A percentile compares a stretch with the other conserved stretches of the same genome.
Conservation (phyloP, 2,113 vertebrate species). For the Cichladusa arquata region DNA sequence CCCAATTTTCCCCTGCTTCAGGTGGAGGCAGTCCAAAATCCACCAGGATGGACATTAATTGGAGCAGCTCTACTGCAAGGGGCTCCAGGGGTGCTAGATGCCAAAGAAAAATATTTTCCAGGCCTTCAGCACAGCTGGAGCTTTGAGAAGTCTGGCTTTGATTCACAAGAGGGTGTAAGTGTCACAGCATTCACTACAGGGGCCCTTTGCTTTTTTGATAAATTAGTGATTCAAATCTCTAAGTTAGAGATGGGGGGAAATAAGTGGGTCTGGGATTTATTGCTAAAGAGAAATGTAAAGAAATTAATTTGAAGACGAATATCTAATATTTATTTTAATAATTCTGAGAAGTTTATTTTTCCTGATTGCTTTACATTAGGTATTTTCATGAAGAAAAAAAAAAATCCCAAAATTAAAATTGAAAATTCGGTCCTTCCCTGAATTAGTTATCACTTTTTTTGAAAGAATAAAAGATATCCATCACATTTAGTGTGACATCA, state of each 20-base stretch:
- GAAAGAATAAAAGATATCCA: not conserved
- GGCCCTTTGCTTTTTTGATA: not conserved
- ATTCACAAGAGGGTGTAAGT: not conserved
- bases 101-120: slow-evolving; percentile 39
- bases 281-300: not conserved
- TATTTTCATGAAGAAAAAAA: not conserved
- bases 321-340: not conserved
- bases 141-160: not conserved
- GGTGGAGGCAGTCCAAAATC: not conserved
- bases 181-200: not conserved
- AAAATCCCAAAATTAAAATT: not conserved
- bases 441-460: not conserved
- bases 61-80: not conserved
- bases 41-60: not conserved
- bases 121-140: slow-evolving; percentile 2
- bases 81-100: not conserved
- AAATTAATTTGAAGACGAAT: not conserved
- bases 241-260: not conserved
- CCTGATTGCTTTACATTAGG: not conserved
- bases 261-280: not conserved
- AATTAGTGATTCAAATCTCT: not conserved
- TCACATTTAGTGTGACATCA: not conserved
- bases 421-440: not conserved
- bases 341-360: not conserved
- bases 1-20: not conserved